Base-by-base conservation (phyloP, 2,888 invertebrate genomes). In the Endotricha flammealis region DNA sequence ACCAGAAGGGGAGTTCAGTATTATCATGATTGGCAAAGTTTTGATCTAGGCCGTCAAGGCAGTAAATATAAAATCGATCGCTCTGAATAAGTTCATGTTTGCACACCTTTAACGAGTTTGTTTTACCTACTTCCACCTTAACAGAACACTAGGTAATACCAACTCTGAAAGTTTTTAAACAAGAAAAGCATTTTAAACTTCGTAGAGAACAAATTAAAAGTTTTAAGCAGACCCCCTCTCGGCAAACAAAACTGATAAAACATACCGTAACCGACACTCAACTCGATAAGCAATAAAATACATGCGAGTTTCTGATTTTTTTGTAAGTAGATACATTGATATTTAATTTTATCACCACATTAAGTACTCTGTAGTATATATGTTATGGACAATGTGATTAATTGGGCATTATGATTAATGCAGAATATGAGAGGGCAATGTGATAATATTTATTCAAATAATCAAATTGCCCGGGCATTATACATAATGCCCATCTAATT, bases 21-120 rank as follows among this genome's bases (percentile, higher is more conserved):
- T 48, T 60, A 61, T 55, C 56, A 48, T 63, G 62, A 69, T 68
- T 62, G 57, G 55, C 53, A 59, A 62, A 68, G 47, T 65, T 56
- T 52, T 55, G 52, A 66, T 65, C 61, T 66, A 64, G 62, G 58
- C 55, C 60, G 49, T 38, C 50, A 50, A 48, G 40, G 50, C 48
- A 48, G 49, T 62, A 57, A 60, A 61, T 50, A 53, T 56, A 44
- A 55, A 59, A 68, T 71, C 63, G 65, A 70, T 68, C 48, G 55
- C 40, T 52, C 47, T 50, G 33, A 37, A 41, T 45, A 45, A 47
- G 39, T 37, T 35, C 38, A 42, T 46, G 46, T 57, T 63, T 60
- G 47, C 60, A 62, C 48, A 59, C 52, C 53, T 58, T 62, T 59
- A 64, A 64, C 56, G 50, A 62, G 63, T 55, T 64, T 57, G 49